Base-by-base conservation (phyloP, 2,113 vertebrate species). In the Amblyopsis rosae region DNA sequence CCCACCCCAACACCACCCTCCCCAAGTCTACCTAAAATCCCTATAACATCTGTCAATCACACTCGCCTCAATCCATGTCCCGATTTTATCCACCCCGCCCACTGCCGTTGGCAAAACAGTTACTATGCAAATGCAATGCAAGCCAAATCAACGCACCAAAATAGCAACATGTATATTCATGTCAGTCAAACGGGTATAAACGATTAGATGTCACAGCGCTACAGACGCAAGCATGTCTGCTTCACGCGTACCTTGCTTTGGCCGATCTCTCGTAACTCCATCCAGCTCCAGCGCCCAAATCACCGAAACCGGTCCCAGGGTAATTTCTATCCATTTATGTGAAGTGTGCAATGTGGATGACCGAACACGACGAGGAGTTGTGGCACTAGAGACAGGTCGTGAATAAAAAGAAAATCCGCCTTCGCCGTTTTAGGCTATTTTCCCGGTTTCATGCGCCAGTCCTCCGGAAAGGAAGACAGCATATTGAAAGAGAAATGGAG, bases 241-340 rank as follows among this genome's bases (percentile, higher is more conserved):
- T 79, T 66, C 61, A 84, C 87, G 79, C 92, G 94, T 94, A 97
- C 96, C 96, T 97, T 92, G 95, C 95, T 94, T 97, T 97, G 74
- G 95, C 95, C 81, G 95, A 94, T 91, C 96, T 92, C 91, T 96
- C 96, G 94, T 97, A 97, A 93, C 93, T 97, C 95, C 95, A 97
- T 95, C 95, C 95, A 92, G 95, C 93, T 91, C 95, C 95, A 91
- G 95, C 94, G 89, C 94, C 95, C 92, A 97, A 87, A 94, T 97
- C 95, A 72, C 95, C 95, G 82, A 96, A 97, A 80, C 95, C 95
- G 91, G 95, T 93, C 93, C 94, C 94, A 82, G 95, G 95, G 92
- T 97, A 97, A 94, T 97, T 96, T 91, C 95, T 95, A 94, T 97
- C 95, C 95, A 97, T 97, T 84, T 89, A 92, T 80, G 77, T 59